phyloP scores from a whole-genome alignment of 2,888 invertebrate species.

The Anoplius nigerrimus region DNA sequence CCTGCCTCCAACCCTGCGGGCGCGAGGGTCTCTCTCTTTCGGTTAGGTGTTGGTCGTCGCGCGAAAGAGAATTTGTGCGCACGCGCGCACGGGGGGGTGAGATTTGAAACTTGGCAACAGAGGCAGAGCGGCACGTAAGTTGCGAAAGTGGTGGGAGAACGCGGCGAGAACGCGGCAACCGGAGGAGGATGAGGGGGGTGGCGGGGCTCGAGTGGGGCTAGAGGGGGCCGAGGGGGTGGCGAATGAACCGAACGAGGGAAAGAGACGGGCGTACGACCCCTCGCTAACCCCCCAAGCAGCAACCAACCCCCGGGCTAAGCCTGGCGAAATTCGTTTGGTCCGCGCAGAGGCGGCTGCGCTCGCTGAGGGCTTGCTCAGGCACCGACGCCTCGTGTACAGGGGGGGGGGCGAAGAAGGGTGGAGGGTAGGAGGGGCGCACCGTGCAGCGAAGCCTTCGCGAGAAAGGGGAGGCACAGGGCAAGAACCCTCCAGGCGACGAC shows the following conservation, averaged over 20 bases:
- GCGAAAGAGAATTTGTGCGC: not conserved
- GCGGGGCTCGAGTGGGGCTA: not conserved
- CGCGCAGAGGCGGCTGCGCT: constrained; percentile 53
- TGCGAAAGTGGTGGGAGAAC: constrained; percentile 15
- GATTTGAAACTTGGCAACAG: constrained; percentile 22
- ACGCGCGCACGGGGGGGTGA: not conserved
- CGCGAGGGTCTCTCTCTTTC: not conserved
- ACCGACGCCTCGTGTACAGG: constrained; percentile 1
- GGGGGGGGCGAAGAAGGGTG: constrained; percentile 19
- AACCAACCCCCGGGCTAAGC: constrained; percentile 59
- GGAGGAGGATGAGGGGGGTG: constrained; percentile 7
- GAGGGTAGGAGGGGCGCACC: constrained; percentile 14
- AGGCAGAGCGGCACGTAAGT: constrained; percentile 15
- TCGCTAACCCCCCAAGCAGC: constrained; percentile 42
- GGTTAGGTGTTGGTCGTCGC: constrained; percentile 3
- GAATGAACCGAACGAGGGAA: not conserved
- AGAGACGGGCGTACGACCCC: not conserved
- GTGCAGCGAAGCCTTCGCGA: constrained; percentile 19
- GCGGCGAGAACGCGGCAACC: constrained; percentile 13
- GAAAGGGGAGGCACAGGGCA: constrained; percentile 25
- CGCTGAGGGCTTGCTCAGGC: constrained; percentile 37
- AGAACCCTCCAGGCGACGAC: constrained; percentile 48
- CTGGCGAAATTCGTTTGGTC: constrained; percentile 55
- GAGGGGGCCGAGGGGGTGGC: not conserved
- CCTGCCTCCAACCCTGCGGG: not conserved